Base-by-base conservation (phyloP, 2,797 vertebrate species). In the Threskiornis aethiopicus region DNA sequence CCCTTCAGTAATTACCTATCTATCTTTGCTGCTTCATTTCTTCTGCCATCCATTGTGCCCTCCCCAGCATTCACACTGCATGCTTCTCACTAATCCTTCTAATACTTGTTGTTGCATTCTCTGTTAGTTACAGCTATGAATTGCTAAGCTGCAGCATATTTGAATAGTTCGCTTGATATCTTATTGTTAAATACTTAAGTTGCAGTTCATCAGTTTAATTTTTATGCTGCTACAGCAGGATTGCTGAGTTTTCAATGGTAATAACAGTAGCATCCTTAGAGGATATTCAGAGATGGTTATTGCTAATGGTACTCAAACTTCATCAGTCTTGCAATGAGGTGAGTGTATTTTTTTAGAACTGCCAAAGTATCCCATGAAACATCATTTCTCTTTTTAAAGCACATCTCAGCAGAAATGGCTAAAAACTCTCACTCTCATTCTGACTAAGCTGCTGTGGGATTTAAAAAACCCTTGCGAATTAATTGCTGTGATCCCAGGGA, bases 171-270 rank as follows among this genome's bases (percentile, higher is more conserved):
- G 1, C 29, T 44, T 84, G 67, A 41, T 73, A 70, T 29, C 49
- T 84, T 90, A 58, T 21, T 89, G 75, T 78, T 90, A 90, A 92
- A 89, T 49, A 81, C 42, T 84, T 77, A 69, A 62, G 57, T 67
- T 96, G 66, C 70, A 83, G 77, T 51, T 96, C 91, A 96, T 93
- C 66, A 62, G 57, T 94, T 96, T 93, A 91, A 94, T 96, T 96
- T 84, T 96, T 93, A 85, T 84, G 84, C 80, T 91, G 57, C 51
- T 90, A 67, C 58, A 84, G 67, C 71, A 94, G 35, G 59, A 89
- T 55, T 84, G 70, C 42, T 73, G 46, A 85, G 29, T 94, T 95
- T 93, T 92, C 81, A 72, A 10, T 77, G 39, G 61, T 81, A 81
- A 66, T 65, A 85, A 59, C 26, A 55, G 46, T 29, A 76, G 28